Conservation (phyloP, 2,888 invertebrate species). For the Brachyopa scutellaris region DNA sequence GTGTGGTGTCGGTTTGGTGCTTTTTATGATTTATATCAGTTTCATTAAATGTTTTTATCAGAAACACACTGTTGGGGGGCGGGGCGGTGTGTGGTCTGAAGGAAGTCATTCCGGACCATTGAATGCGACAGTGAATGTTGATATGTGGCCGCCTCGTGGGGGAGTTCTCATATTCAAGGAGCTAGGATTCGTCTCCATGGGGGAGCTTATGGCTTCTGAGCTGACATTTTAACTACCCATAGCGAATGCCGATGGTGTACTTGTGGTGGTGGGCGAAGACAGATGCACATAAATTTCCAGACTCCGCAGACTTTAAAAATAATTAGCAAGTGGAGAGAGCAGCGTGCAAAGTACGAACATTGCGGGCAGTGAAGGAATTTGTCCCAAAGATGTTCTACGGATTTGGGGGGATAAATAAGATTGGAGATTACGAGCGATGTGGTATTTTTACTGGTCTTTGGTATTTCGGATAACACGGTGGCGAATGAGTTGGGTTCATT, state of each 20-base stretch:
- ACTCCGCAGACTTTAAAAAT: slow-evolving; percentile 46
- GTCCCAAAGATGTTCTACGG: slow-evolving; percentile 24
- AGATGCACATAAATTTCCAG: slow-evolving; percentile 63
- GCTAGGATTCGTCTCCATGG: too few species aligned
- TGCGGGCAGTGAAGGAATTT: slow-evolving; percentile 22
- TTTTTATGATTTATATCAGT: slow-evolving; percentile 69
- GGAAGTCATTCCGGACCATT: slow-evolving; percentile 57
- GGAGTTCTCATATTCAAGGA: slow-evolving; percentile 21
- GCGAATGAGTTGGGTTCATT: not conserved
- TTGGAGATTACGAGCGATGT: not conserved
- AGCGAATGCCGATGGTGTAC: slow-evolving; percentile 39
- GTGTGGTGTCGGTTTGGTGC: slow-evolving; percentile 48
- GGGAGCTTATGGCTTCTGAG: slow-evolving; percentile 57
- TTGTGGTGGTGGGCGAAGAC: slow-evolving; percentile 40
- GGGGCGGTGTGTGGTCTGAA: not conserved
- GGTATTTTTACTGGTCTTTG: not conserved
- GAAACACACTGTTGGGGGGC: not conserved
- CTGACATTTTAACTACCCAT: slow-evolving; percentile 54
- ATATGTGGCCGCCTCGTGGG: slow-evolving; percentile 16
- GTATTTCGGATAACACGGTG: not conserved
- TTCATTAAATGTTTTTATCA: slow-evolving; percentile 71
- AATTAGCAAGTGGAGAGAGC: slow-evolving; percentile 44
- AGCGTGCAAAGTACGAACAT: slow-evolving; percentile 8
- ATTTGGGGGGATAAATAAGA: slow-evolving; percentile 25
- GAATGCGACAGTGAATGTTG: slow-evolving; percentile 50